Evolutionary conservation across 1,140 invertebrate genomes (phyloP), one percentile per base, ranked within the genome.

Genomic region (Akabosia matsudoensis): DNA sequence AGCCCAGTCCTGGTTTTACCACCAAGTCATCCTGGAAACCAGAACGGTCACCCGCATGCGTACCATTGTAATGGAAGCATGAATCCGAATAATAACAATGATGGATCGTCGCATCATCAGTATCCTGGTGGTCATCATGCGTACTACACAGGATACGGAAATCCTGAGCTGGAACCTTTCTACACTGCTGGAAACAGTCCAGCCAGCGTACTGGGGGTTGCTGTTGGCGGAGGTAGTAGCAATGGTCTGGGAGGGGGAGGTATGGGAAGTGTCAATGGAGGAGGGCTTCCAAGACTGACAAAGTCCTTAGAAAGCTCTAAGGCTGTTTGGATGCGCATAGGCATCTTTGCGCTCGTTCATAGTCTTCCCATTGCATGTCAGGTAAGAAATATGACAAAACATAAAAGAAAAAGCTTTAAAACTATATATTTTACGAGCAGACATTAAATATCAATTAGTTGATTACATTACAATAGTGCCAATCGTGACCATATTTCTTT

Each of bases 291-390:
- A 24, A 70, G 76, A 74, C 71, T 72, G 31, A 33, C 37, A 31
- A 74, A 33, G 34, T 56, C 70, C 26, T 52, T 76, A 24, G 78
- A 81, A 64, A 76, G 73, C 24, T 76, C 76, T 4, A 79, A 78
- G 51, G 74, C 78, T 13, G 56, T 77, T 67, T 81, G 80, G 80
- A 79, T 73, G 67, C 70, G 80, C 26, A 74, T 81, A 26, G 77
- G 76, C 30, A 76, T 79, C 52, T 78, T 81, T 75, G 74, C 74
- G 37, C 30, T 79, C 10, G 76, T 81, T 70, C 80, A 79, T 51
- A 73, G 64, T 33, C 37, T 81, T 1, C 78, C 78, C 2, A 52
- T 81, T 30, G 74, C 73, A 30, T 78, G 73, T 67, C 80, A 81
- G 77, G 75, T 81, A 22, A 74, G 54, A 31, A 22, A 72, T 70